A percentile compares a stretch with the other conserved stretches of the same genome.
Conservation (phyloP, 2,113 vertebrate species). For the Plestiodon gilberti region DNA sequence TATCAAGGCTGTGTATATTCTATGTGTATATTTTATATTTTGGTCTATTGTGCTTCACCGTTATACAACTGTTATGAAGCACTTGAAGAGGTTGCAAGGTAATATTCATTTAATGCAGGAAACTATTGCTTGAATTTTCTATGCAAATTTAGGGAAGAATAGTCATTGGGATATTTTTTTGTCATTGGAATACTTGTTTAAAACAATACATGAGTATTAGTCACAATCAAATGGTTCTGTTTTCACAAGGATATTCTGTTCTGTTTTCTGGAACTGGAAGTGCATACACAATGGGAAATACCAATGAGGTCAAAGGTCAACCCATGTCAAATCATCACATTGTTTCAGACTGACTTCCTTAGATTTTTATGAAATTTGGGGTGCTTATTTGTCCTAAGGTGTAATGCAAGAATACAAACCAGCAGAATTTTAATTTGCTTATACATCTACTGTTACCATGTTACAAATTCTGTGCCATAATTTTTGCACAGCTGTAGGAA, state of each 20-base stretch:
- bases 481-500: neutral
- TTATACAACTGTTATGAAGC: neutral
- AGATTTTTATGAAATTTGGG: no score
- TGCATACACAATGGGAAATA: neutral
- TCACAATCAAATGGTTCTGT: neutral
- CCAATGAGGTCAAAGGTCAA: no score
- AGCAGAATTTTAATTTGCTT: neutral
- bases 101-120: neutral
- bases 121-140: neutral
- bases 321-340: no score
- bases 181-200: neutral
- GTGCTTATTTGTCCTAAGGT: no score
- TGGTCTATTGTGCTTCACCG: neutral
- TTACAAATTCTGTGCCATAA: neutral
- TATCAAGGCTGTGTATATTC: no score
- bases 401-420: no score
- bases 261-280: neutral
- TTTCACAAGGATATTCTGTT: neutral
- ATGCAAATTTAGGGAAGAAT: neutral
- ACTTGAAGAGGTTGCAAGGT: neutral
- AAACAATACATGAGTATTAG: neutral
- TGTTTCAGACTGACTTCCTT: no score
- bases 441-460: neutral
- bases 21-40: no score
- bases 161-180: no score